phyloP scores from a whole-genome alignment of 1,140 invertebrate genomes.

The Drosophila punjabiensis region DNA sequence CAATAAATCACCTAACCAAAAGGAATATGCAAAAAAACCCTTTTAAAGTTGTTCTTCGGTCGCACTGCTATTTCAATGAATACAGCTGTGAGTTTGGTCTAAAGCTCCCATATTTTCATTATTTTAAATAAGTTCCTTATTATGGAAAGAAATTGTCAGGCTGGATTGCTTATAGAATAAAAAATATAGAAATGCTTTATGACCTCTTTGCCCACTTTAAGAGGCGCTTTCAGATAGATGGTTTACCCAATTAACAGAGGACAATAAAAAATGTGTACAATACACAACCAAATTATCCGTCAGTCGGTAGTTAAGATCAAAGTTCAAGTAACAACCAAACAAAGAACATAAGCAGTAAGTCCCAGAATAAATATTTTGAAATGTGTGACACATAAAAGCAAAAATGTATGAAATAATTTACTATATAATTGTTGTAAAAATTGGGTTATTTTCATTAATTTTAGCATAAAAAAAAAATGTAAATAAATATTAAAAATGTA shows the following conservation, averaged over 20 bases:
- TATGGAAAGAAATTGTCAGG: too few species aligned
- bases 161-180: background rate
- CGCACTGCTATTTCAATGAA: too few species aligned
- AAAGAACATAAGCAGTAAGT: background rate
- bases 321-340: conserved; percentile 4
- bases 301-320: conserved; percentile 3
- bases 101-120: background rate
- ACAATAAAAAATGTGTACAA: background rate
- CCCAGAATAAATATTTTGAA: too few species aligned
- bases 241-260: background rate
- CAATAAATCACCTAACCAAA: too few species aligned
- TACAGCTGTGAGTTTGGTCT: too few species aligned
- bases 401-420: background rate
- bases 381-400: background rate
- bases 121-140: background rate
- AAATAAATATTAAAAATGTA: background rate
- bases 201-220: background rate
- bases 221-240: background rate
- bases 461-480: background rate
- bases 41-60: too few species aligned
- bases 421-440: too few species aligned
- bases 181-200: background rate
- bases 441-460: background rate
- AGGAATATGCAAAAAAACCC: too few species aligned
- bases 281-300: background rate